A percentile compares a stretch with the other conserved stretches of the same genome.
These are phyloP conservation scores for Dexiosoma caninum DNA, from an alignment of 2,888 invertebrate species.

Conservation along the genomic window DNA sequence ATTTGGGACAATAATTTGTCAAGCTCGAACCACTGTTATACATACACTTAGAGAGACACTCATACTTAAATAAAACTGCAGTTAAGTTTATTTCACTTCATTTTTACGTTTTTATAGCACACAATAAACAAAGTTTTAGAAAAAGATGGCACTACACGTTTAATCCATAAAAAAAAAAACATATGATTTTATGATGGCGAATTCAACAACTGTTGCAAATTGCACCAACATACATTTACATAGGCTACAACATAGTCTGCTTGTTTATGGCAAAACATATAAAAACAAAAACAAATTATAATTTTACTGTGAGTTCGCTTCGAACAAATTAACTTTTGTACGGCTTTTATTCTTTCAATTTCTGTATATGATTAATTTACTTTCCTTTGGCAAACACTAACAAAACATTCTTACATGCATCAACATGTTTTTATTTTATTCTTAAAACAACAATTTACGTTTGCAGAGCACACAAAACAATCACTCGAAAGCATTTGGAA, in stretches of 20 bases:
- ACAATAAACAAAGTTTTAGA: background rate
- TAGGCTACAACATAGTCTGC: background rate
- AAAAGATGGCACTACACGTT: constrained; percentile 12
- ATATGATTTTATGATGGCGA: constrained; percentile 41
- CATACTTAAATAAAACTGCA: background rate
- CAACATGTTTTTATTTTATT: constrained; percentile 20
- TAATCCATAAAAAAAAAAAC: background rate
- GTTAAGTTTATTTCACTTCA: background rate
- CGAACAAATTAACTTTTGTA: background rate
- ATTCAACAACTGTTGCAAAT: constrained; percentile 50
- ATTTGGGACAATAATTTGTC: background rate
- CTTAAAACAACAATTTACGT: constrained; percentile 44
- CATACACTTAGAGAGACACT: background rate
- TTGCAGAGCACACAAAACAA: background rate
- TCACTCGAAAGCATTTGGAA: constrained; percentile 36
- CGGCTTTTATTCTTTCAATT: background rate
- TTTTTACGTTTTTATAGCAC: background rate
- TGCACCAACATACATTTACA: background rate
- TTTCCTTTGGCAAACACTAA: background rate
- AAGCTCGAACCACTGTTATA: constrained; percentile 31
- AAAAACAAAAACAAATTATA: constrained; percentile 17
- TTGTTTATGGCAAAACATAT: constrained; percentile 28
- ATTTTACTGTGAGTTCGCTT: background rate
- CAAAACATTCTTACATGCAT: constrained; percentile 25
- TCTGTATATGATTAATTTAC: background rate